Base-by-base conservation (phyloP, 2,888 invertebrate species). In the Zonitis immaculata region DNA sequence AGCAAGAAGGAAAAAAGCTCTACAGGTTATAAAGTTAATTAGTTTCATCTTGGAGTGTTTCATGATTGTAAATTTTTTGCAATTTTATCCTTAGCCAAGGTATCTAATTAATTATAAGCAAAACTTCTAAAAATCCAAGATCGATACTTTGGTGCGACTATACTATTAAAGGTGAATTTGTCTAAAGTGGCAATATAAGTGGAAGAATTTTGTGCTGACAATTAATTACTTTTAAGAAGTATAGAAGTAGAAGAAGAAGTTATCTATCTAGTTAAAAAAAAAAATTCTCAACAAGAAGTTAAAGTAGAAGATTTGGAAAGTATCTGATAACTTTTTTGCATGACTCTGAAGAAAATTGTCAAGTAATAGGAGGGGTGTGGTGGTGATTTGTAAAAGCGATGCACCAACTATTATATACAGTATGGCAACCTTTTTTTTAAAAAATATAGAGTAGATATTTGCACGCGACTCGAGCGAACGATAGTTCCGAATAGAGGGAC, bases 381-480 rank as follows among this genome's bases (percentile, higher is more conserved):
- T n/a, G n/a, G n/a, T n/a, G n/a, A n/a, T n/a, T n/a, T n/a, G n/a
- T 18, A 39, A 11, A n/a, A 20, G 6, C 11, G 39, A 20, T 39
- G 20, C 39, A 39, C 39, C 39, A 18, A 39, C 39, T 11, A 35
- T 14, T 16, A 7, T 16, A 16, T 32, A 32, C 14, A 32, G n/a
- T n/a, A n/a, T n/a, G n/a, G 22, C 35, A 12, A 35, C 39, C 39
- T n/a, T 39, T 35, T 39, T 39, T 18, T n/a, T n/a, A n/a, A 20
- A 39, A 11, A 39, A 39, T 39, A 39, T 39, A 20, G 39, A 39
- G 50, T 45, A 45, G 42, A 44, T 32, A 63, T 62, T 60, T 60
- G 64, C 68, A 68, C 67, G 68, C 68, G 62, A 68, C 60, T 59
- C 54, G 59, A 57, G 20, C n/a, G 39, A 22, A 22, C 3, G 39